Conservation (phyloP, 2,888 invertebrate species). For the Entomobrya multifasciata region DNA sequence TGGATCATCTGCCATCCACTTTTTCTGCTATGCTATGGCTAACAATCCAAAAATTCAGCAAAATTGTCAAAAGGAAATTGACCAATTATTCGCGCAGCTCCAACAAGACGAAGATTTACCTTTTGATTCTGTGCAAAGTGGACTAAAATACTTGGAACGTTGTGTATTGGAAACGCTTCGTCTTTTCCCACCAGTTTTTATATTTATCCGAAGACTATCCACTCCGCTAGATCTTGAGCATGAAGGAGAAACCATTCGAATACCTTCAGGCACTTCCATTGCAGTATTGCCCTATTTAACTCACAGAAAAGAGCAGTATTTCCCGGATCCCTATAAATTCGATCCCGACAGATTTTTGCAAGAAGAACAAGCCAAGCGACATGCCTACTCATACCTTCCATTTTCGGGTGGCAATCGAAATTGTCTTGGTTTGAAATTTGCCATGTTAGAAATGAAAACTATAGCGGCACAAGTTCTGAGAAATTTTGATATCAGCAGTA, state of each 20-base stretch:
- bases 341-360: constrained; percentile 29
- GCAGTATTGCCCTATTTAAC: not conserved
- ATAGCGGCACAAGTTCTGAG: not conserved
- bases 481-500: not conserved
- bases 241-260: not conserved
- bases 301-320: not conserved
- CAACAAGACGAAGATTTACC: not conserved
- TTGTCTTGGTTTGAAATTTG: constrained; percentile 28
- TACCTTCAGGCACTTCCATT: not conserved
- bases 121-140: not conserved
- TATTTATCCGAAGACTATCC: constrained; percentile 2
- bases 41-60: constrained; percentile 37
- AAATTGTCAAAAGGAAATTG: constrained; percentile 37
- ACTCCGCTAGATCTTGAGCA: not conserved
- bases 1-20: constrained; percentile 20
- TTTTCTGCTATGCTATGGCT: constrained; percentile 34
- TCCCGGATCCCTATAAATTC: not conserved
- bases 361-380: not conserved
- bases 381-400: not conserved
- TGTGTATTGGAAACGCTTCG: constrained; percentile 47
- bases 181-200: constrained; percentile 32
- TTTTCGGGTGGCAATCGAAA: constrained; percentile 1
- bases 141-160: constrained; percentile 34
- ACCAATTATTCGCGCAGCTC: not conserved
- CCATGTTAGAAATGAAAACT: not conserved